Evolutionary conservation across 2,113 vertebrate genomes (phyloP).

Genomic region (Prunella himalayana): DNA sequence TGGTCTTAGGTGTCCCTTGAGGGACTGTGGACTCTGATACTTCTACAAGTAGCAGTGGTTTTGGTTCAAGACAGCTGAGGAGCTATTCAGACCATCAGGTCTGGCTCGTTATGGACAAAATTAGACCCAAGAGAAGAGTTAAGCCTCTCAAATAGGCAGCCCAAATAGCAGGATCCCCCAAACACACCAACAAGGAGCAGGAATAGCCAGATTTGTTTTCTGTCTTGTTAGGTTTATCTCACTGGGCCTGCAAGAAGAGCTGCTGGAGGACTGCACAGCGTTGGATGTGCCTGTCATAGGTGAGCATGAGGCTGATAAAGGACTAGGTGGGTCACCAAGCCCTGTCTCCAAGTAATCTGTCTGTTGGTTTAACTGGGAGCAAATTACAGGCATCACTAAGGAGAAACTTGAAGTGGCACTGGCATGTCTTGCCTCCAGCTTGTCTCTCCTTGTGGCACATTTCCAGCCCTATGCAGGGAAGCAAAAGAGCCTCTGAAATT

Average conservation of each 20-base stretch:
- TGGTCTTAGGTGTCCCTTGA: not conserved
- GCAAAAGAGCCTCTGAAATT: not conserved
- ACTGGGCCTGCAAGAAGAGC: not conserved
- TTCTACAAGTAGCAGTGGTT: not conserved
- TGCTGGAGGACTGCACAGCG: not conserved
- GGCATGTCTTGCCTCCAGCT: not conserved
- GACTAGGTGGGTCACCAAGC: not conserved
- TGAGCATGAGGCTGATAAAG: not conserved
- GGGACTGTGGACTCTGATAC: not conserved
- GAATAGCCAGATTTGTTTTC: not conserved
- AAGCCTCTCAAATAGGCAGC: not conserved
- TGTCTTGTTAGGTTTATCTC: not conserved
- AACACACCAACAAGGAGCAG: not conserved
- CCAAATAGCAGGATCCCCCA: not conserved
- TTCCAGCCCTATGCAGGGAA: not conserved
- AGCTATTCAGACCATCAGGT: not conserved
- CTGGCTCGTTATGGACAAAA: not conserved
- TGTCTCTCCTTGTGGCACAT: not conserved
- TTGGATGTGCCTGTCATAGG: not conserved
- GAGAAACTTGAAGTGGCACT: not conserved
- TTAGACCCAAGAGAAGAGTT: not conserved
- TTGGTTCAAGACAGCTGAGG: not conserved
- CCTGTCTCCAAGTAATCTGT: constrained; percentile 3
- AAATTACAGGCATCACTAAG: constrained; percentile 36
- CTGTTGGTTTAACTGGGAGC: not conserved